Percentiles rank a stretch among this genome's conserved stretches.
Conservation (phyloP, 1,140 invertebrate genomes). For the Lordiphosa collinella region DNA sequence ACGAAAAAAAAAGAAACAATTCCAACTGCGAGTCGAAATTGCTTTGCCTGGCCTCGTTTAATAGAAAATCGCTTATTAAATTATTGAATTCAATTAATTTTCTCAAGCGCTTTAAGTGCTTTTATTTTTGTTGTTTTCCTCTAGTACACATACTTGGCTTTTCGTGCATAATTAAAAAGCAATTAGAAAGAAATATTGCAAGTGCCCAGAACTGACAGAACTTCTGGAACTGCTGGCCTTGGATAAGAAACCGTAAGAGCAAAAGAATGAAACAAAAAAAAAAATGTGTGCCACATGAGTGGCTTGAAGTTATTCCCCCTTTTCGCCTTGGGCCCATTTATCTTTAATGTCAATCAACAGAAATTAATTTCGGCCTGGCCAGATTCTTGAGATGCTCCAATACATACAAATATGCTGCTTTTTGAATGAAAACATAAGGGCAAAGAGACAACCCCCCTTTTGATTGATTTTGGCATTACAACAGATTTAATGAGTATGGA, state of each 20-base stretch:
- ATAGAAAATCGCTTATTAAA: slow-evolving; percentile 41
- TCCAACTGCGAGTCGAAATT: slow-evolving; percentile 19
- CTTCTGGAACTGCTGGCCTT: no score
- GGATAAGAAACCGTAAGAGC: no score
- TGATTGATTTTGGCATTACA: slow-evolving; percentile 25
- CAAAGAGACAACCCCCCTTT: slow-evolving; percentile 1
- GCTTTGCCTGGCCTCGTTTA: slow-evolving; percentile 15
- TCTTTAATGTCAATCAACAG: slow-evolving; percentile 48
- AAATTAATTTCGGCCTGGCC: slow-evolving; percentile 33
- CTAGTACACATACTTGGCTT: slow-evolving; percentile 15
- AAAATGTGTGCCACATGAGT: slow-evolving; percentile 13
- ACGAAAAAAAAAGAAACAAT: slow-evolving; percentile 13
- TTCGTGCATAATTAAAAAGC: slow-evolving; percentile 66
- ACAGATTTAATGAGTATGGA: slow-evolving; percentile 34
- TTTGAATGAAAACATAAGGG: background rate
- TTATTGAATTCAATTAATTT: slow-evolving; percentile 58
- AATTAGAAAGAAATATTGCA: slow-evolving; percentile 51
- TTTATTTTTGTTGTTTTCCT: slow-evolving; percentile 9
- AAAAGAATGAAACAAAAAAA: background rate
- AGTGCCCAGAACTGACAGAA: slow-evolving; percentile 4
- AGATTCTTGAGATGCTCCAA: background rate
- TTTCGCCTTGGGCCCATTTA: slow-evolving; percentile 15
- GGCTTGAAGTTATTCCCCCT: background rate
- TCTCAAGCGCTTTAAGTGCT: slow-evolving; percentile 40
- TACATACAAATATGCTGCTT: background rate